Evolutionary conservation across 2,888 invertebrate species (phyloP).

Genomic region (Chelonus formosanus): DNA sequence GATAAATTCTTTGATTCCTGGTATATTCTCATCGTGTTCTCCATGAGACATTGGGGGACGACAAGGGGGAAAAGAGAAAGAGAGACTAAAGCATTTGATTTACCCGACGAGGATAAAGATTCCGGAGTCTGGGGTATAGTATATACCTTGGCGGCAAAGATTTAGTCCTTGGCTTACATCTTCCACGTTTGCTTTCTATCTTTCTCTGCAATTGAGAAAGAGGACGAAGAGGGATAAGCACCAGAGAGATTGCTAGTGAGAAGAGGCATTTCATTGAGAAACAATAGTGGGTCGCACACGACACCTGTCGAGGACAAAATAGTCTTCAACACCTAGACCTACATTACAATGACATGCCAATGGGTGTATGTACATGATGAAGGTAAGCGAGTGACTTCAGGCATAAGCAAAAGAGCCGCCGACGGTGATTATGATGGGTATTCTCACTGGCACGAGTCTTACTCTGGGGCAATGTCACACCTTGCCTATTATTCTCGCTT

Average conservation of each 20-base stretch:
- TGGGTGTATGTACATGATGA: conserved; percentile 31
- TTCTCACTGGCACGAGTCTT: conserved; percentile 47
- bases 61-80: not conserved
- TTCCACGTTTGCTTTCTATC: conserved; percentile 11
- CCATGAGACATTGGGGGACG: not conserved
- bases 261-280: conserved; percentile 52
- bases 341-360: conserved; percentile 54
- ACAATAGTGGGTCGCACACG: conserved; percentile 46
- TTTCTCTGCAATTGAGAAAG: conserved; percentile 18
- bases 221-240: conserved; percentile 21
- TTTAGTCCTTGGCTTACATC: conserved; percentile 43
- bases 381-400: conserved; percentile 22
- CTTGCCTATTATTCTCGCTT: conserved; percentile 57
- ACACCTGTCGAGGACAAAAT: conserved; percentile 49
- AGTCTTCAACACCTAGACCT: conserved; percentile 53
- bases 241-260: conserved; percentile 22
- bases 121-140: conserved; percentile 3
- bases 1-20: conserved; percentile 28
- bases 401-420: conserved; percentile 32
- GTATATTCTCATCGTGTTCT: not conserved
- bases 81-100: conserved; percentile 16
- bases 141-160: conserved; percentile 40
- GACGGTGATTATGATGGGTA: conserved; percentile 19
- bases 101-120: conserved; percentile 17
- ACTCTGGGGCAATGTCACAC: conserved; percentile 60